Conservation (phyloP, 2,113 vertebrate species). For the Anser cygnoides region DNA sequence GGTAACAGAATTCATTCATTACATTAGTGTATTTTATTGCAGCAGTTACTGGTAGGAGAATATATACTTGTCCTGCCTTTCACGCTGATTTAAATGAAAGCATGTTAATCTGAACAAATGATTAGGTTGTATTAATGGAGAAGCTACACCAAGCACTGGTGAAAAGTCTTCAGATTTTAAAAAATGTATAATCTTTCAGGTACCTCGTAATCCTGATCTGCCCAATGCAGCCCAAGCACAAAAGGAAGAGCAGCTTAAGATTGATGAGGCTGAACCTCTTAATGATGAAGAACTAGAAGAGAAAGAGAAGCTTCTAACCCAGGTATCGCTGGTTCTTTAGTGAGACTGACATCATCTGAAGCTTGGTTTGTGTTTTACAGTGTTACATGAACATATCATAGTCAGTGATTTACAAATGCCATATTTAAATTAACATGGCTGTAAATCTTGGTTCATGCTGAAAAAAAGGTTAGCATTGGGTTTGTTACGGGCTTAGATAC, state of each 20-base stretch:
- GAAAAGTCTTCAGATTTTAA: background rate
- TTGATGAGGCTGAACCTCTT: conserved; percentile 95
- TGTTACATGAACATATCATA: rapidly evolving
- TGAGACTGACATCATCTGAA: background rate
- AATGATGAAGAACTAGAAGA: conserved; percentile 97
- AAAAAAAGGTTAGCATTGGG: background rate
- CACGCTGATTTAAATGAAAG: background rate
- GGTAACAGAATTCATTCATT: conserved; percentile 70
- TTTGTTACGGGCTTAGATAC: background rate
- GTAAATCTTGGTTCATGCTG: background rate
- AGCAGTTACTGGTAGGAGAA: background rate
- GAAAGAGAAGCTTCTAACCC: conserved; percentile 95
- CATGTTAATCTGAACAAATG: background rate
- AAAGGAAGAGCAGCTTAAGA: conserved; percentile 97
- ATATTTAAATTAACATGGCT: background rate
- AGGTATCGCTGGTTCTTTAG: conserved; percentile 76
- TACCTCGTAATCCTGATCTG: conserved; percentile 94
- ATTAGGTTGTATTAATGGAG: background rate
- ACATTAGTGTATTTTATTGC: background rate
- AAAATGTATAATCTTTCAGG: conserved; percentile 75
- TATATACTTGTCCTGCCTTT: background rate
- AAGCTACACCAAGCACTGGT: background rate
- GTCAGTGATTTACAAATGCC: rapidly evolving
- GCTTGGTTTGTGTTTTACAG: background rate
- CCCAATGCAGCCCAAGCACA: conserved; percentile 93